These are phyloP conservation scores for Synanthedon myopaeformis DNA, from an alignment of 2,888 invertebrate genomes.

Conservation along the genomic window DNA sequence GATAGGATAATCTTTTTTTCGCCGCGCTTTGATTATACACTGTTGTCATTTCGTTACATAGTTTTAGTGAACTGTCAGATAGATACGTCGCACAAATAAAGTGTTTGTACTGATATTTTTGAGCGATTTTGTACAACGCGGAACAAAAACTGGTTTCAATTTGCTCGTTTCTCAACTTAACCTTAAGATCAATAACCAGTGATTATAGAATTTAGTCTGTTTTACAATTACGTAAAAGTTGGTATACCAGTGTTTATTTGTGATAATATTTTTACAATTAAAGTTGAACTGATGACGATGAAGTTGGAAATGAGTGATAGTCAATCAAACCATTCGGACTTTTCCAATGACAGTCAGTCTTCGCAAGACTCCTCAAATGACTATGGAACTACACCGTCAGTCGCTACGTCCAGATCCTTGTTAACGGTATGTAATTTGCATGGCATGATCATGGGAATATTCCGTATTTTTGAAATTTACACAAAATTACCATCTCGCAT, in stretches of 20 bases:
- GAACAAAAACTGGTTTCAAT: conserved; percentile 18
- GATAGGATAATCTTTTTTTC: conserved; percentile 33
- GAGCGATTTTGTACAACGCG: conserved; percentile 9
- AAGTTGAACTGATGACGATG: conserved; percentile 65
- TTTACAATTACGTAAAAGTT: conserved; percentile 31
- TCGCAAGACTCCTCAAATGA: conserved; percentile 70
- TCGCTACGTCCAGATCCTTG: conserved; percentile 43
- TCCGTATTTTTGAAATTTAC: too few relatives aligned
- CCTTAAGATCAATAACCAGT: conserved; percentile 13
- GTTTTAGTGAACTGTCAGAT: conserved; percentile 48
- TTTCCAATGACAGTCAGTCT: conserved; percentile 71
- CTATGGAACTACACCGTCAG: conserved; percentile 43
- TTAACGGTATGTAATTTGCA: conserved; percentile 39
- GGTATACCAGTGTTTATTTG: conserved; percentile 5
- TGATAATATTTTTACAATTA: conserved; percentile 21
- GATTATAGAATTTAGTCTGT: conserved; percentile 5
- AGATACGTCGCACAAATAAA: conserved; percentile 3
- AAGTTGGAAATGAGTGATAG: conserved; percentile 73
- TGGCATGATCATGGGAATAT: too few relatives aligned
- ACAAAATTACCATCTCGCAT: too few relatives aligned
- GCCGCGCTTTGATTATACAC: conserved; percentile 17
- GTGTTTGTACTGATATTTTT: conserved; percentile 8
- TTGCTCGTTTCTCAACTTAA: conserved; percentile 13
- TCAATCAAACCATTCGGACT: conserved; percentile 72
- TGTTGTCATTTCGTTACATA: conserved; percentile 37